Conservation (phyloP, 2,797 vertebrate genomes). For the Antennarius maculatus region DNA sequence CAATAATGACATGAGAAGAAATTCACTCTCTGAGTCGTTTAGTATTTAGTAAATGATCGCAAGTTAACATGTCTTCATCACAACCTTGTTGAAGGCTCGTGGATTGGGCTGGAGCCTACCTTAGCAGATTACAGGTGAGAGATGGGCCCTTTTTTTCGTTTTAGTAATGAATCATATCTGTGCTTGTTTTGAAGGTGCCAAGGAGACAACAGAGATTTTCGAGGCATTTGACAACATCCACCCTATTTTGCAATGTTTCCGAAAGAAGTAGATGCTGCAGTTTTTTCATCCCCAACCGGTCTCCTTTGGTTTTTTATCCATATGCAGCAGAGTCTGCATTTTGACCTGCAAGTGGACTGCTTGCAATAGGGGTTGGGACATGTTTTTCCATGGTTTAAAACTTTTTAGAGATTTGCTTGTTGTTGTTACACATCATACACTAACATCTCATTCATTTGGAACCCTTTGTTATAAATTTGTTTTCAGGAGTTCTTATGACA, state of each 20-base stretch:
- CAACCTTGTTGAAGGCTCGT: too few relatives aligned
- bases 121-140: too few relatives aligned
- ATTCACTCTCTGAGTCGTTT: too few relatives aligned
- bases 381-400: neutral
- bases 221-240: constrained; percentile 99
- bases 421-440: neutral
- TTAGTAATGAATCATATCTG: constrained; percentile 3
- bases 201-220: constrained; percentile 97
- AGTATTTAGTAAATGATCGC: too few relatives aligned
- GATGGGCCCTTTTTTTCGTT: neutral
- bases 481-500: constrained; percentile 9
- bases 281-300: neutral
- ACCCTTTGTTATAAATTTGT: constrained; percentile 1
- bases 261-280: constrained; percentile 89
- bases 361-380: constrained; percentile 28
- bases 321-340: constrained; percentile 24
- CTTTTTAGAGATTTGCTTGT: neutral
- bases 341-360: constrained; percentile 53
- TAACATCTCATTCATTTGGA: neutral
- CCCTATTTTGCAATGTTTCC: constrained; percentile 98
- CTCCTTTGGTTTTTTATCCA: constrained; percentile 29
- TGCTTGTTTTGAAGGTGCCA: constrained; percentile 86
- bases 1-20: too few relatives aligned
- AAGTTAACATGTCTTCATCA: too few relatives aligned
- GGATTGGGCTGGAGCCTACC: neutral